phyloP scores from a whole-genome alignment of 2,113 vertebrate genomes.

The Tauraco erythrolophus region DNA sequence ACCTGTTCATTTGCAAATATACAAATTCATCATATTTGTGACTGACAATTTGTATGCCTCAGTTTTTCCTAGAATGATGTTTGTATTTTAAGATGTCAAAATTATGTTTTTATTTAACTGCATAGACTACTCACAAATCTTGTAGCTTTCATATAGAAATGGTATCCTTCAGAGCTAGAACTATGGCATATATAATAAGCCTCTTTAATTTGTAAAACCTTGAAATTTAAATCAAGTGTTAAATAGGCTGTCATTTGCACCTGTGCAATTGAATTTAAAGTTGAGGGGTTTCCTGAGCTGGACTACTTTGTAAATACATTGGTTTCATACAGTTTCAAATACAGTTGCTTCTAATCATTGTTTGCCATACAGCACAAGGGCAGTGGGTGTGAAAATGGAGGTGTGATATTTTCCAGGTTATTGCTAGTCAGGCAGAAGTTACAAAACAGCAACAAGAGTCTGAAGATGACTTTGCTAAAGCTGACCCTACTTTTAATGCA shows the following conservation, averaged over 20 bases:
- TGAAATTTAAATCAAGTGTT: constrained; percentile 17
- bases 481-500: constrained; percentile 72
- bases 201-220: constrained; percentile 40
- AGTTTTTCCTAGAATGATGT: background rate
- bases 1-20: constrained; percentile 65
- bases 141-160: background rate
- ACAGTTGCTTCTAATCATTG: background rate
- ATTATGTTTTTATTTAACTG: background rate
- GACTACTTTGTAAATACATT: background rate
- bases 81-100: background rate
- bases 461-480: constrained; percentile 78
- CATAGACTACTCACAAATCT: background rate
- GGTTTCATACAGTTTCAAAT: background rate
- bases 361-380: background rate
- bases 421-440: constrained; percentile 77
- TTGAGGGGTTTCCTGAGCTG: background rate
- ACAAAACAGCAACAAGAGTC: constrained; percentile 79
- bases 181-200: background rate
- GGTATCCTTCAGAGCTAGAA: background rate
- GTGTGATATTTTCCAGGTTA: constrained; percentile 63
- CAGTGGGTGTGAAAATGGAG: background rate
- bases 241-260: constrained; percentile 11
- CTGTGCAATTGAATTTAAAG: constrained; percentile 4
- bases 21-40: constrained; percentile 3
- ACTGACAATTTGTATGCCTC: background rate